Evolutionary conservation across 1,140 invertebrate genomes (phyloP), one percentile per base, ranked within the genome.

Genomic region (Hyles vespertilio): DNA sequence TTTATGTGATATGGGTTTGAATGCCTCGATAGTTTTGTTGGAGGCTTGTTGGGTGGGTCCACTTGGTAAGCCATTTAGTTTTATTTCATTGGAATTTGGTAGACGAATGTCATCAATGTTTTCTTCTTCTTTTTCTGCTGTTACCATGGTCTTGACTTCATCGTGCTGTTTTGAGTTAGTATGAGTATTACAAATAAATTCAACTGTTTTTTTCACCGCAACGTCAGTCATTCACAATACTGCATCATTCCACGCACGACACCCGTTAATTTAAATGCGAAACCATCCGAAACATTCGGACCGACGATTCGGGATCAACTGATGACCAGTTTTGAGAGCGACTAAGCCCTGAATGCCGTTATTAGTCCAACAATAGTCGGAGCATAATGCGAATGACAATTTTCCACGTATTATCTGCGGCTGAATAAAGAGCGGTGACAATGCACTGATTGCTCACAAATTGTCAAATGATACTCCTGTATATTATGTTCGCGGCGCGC

Each of bases 1-100:
- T 93, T 93, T 43, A 93, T 92, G 60, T 92, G 92, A 55, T 89
- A 89, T 2, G 87, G 82, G 51, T 88, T 86, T 5, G 77, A 69
- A 32, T 85, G 79, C 62, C 79, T 75, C 8, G 81, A 67, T 36
- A 79, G 33, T 61, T 85, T 87, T 5, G 69, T 63, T 6, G 59
- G 57, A 12, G 69, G 66, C 65, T 81, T 79, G 9, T 56, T 9
- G 40, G 61, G 58, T 6, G 54, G 64, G 55, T 82, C 72, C 55
- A 84, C 63, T 58, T 74, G 74, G 65, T 80, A 87, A 48, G 77
- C 79, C 81, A 85, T 88, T 65, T 54, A 22, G 60, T 52, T 50
- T 58, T 40, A 33, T 34, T 10, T 58, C 56, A 61, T 40, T 22
- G 22, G 22, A 22, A 2, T 22, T 22, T 22, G 22, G 22, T 22